A percentile compares a stretch with the other conserved stretches of the same genome.
Conservation (phyloP, 2,113 vertebrate genomes). For the Otus sunia region DNA sequence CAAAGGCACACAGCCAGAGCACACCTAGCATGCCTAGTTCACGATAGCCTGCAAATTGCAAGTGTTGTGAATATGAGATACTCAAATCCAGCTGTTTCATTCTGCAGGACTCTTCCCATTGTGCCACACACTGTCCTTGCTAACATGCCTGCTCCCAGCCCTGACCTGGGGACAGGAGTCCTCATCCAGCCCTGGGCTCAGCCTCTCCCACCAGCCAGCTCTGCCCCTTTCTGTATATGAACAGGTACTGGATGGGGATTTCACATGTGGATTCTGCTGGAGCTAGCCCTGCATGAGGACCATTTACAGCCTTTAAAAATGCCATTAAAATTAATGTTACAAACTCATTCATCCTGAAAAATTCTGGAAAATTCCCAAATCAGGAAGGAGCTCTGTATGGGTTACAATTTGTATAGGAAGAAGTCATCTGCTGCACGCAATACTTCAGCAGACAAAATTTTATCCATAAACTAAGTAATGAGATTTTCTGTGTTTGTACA, state of each 20-base stretch:
- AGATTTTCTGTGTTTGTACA: background rate
- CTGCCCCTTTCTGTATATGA: background rate
- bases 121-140: accelerated
- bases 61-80: background rate
- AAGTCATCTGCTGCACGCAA: background rate
- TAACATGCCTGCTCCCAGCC: background rate
- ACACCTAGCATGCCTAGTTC: background rate
- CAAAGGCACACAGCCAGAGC: background rate
- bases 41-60: background rate
- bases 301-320: background rate
- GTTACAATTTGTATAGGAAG: background rate
- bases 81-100: background rate
- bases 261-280: background rate
- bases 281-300: background rate
- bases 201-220: background rate
- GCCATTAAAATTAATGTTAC: background rate
- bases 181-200: background rate
- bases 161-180: accelerated
- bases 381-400: background rate
- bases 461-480: background rate
- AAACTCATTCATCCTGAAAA: background rate
- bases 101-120: background rate
- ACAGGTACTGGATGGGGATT: no score
- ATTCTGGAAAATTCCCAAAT: background rate
- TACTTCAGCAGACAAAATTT: background rate